Conservation (phyloP, 2,113 vertebrate genomes). For the Macquaria ambigua region DNA sequence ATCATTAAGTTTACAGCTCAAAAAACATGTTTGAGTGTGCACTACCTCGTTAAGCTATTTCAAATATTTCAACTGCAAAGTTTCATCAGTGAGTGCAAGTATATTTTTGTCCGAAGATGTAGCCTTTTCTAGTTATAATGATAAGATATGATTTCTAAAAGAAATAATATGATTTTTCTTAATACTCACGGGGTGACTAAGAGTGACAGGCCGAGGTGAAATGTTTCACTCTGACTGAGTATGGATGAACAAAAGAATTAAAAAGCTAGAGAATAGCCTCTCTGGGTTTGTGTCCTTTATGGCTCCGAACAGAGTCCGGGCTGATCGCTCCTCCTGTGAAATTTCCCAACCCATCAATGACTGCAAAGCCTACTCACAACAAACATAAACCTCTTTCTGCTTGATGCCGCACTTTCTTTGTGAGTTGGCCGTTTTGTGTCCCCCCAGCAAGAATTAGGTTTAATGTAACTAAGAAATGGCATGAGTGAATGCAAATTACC, state of each 20-base stretch:
- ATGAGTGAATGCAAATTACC: slow-evolving; percentile 41
- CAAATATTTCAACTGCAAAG: not conserved
- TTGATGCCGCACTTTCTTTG: not conserved
- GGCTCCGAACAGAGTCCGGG: not conserved
- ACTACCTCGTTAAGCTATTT: not conserved
- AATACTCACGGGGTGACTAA: not conserved
- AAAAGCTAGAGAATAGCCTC: not conserved
- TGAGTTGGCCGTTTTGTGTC: slow-evolving; percentile 1
- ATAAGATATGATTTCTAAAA: not conserved
- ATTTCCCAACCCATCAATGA: not conserved
- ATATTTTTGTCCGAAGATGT: not conserved
- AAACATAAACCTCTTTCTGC: slow-evolving; percentile 14
- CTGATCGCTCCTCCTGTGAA: not conserved
- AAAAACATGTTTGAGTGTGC: no score
- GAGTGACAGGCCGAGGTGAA: not conserved
- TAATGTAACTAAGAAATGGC: slow-evolving; percentile 19
- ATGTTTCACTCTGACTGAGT: not conserved
- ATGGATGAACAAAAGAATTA: not conserved
- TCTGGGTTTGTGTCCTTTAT: not conserved
- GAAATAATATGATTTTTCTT: not conserved
- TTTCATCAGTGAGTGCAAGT: not conserved
- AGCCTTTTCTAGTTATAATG: not conserved
- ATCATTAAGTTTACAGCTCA: no score
- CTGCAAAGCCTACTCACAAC: not conserved
- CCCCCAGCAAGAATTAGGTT: not conserved